A percentile compares a stretch with the other conserved stretches of the same genome.
phyloP scores from a whole-genome alignment of 2,797 vertebrate genomes.

The Mormyrops boulengeri region DNA sequence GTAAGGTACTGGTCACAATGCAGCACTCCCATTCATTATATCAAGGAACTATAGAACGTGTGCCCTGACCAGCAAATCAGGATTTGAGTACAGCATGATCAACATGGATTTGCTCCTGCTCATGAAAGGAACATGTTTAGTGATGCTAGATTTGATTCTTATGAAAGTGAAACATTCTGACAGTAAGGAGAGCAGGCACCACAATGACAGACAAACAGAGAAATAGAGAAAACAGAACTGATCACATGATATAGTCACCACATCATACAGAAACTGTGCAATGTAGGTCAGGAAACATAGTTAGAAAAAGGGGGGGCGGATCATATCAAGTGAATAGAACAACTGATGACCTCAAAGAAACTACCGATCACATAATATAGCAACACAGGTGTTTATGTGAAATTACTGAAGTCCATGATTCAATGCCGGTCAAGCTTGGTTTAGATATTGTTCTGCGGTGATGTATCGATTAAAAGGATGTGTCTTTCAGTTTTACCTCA shows the following conservation, averaged over 20 bases:
- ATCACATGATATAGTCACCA: not conserved
- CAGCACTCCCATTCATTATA: not conserved
- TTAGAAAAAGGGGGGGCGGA: not conserved
- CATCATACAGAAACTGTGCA: not conserved
- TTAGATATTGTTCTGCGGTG: not conserved
- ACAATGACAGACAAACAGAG: not conserved
- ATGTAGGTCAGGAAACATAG: not conserved
- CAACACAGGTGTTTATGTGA: not conserved
- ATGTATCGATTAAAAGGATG: not conserved
- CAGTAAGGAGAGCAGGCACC: not conserved
- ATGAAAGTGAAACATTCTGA: not conserved
- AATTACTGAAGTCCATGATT: not conserved
- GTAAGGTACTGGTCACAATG: not conserved
- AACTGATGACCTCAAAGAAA: not conserved
- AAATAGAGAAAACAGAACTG: not conserved
- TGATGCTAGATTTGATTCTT: not conserved
- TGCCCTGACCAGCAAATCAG: not conserved
- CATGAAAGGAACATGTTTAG: not conserved
- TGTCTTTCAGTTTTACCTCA: not conserved
- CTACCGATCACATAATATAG: not conserved
- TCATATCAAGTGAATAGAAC: not conserved
- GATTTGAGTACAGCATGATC: not conserved
- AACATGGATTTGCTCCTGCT: not conserved
- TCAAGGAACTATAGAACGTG: not conserved
- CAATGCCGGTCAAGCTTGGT: not conserved